phyloP scores from a whole-genome alignment of 2,888 invertebrate species.

The Orthosia gothica region DNA sequence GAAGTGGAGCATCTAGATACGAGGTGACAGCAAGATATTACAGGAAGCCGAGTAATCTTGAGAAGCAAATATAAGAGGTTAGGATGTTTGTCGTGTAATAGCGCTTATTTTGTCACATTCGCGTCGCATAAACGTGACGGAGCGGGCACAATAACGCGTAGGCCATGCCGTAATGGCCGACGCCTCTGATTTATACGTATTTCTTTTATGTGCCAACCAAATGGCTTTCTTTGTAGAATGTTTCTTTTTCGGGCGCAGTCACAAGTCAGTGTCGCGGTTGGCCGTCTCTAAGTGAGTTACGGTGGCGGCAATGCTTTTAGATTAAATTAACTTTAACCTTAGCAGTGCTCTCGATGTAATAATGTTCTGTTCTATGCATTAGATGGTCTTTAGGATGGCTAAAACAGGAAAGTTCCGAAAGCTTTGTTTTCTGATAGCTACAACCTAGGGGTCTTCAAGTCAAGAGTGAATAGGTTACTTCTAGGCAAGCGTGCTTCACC shows the following conservation, averaged over 20 bases:
- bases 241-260: constrained; percentile 79
- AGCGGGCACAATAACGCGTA: constrained; percentile 85
- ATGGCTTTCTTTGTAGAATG: constrained; percentile 86
- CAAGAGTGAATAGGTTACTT: too few species aligned
- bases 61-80: constrained; percentile 70
- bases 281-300: constrained; percentile 78
- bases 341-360: constrained; percentile 68
- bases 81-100: constrained; percentile 83
- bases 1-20: constrained; percentile 47
- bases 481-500: too few species aligned
- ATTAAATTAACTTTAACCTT: constrained; percentile 81
- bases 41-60: constrained; percentile 64
- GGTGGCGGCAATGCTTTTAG: constrained; percentile 74
- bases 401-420: not conserved
- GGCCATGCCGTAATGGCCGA: constrained; percentile 85
- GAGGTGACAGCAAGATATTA: constrained; percentile 54
- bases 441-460: too few species aligned
- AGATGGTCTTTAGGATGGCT: not conserved
- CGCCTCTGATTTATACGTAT: constrained; percentile 89
- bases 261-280: constrained; percentile 76
- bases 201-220: constrained; percentile 88
- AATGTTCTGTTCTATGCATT: constrained; percentile 38
- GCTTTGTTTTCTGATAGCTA: too few species aligned
- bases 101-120: constrained; percentile 88
- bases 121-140: constrained; percentile 85